Base-by-base conservation (phyloP, 2,888 invertebrate genomes). In the Elmis aenea region DNA sequence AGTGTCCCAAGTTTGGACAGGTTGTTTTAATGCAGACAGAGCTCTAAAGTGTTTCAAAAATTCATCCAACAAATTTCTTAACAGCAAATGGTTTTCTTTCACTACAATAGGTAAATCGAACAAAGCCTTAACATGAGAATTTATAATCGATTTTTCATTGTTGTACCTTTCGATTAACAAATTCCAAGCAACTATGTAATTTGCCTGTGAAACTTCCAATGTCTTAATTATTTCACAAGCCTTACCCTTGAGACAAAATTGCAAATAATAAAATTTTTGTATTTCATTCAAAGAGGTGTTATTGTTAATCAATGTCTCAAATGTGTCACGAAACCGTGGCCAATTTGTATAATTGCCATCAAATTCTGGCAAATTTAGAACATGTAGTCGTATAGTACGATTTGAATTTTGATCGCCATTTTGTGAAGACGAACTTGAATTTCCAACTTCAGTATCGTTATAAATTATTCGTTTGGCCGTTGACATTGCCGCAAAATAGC, bases 241-340 rank as follows among this genome's bases (percentile, higher is more conserved):
- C 2, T 33, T 26, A 5, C 25, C 25, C 8, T 20, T 26, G 1
- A 33, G 24, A n/a, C 18, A 33, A 2, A 20, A n/a, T 2, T 20
- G 13, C 8, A 33, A 33, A n/a, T 33, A 33, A 6, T 33, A 26
- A 15, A 32, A 32, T 22, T 32, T 32, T 15, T 32, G 32, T 10
- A 32, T 14, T 1, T 5, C 1, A 3, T 5, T 1, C 16, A 33
- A 10, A 1, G 11, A 12, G 13, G 8, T 2, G 13, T 33, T 26
- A 12, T 9, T n/a, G 12, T 33, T 11, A 2, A 33, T 26, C 3
- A 33, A 20, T 5, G 25, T 16, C 3, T 15, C 3, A 5, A 33
- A 33, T 1, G 20, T 26, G 6, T 33, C 25, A 3, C 12, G 9
- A 16, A 16, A 33, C 5, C 12, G 15, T 16, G 26, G n/a, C 26